Conservation (phyloP, 2,113 vertebrate species). For the Sisor rabdophorus region DNA sequence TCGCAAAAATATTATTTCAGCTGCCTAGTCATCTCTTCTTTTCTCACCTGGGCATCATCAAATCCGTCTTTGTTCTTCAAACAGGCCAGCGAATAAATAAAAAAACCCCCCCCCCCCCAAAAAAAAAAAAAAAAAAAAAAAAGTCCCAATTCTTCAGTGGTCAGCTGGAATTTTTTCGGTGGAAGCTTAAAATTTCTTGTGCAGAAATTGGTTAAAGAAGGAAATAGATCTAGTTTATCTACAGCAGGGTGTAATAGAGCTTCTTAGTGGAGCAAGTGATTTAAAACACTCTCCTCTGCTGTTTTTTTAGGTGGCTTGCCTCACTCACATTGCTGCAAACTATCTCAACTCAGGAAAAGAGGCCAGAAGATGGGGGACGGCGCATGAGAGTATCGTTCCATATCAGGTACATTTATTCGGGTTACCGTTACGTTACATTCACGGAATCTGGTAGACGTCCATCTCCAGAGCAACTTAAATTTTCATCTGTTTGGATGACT, state of each 20-base stretch:
- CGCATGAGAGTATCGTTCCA: constrained; percentile 82
- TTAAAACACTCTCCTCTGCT: constrained; percentile 16
- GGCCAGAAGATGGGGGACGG: constrained; percentile 78
- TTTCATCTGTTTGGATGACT: no score
- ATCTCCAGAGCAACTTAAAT: no score
- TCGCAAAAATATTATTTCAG: constrained; percentile 47
- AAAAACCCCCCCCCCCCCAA: not conserved
- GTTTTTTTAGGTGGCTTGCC: constrained; percentile 77
- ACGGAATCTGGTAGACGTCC: no score
- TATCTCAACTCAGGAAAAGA: constrained; percentile 77
- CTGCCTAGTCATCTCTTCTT: constrained; percentile 26
- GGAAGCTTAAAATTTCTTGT: not conserved
- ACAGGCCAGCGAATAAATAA: constrained; percentile 17
- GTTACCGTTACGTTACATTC: no score
- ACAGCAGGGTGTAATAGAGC: constrained; percentile 23
- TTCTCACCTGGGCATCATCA: constrained; percentile 40
- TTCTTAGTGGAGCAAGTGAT: constrained; percentile 9
- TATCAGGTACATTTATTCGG: constrained; percentile 72
- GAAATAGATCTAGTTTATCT: not conserved
- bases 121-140: no score
- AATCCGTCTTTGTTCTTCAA: constrained; percentile 22
- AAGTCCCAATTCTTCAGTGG: no score
- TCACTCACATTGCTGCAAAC: constrained; percentile 80
- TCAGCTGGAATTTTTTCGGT: no score
- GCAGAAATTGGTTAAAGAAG: no score